phyloP scores from a whole-genome alignment of 2,888 invertebrate genomes.

The Creontiades dilutus region DNA sequence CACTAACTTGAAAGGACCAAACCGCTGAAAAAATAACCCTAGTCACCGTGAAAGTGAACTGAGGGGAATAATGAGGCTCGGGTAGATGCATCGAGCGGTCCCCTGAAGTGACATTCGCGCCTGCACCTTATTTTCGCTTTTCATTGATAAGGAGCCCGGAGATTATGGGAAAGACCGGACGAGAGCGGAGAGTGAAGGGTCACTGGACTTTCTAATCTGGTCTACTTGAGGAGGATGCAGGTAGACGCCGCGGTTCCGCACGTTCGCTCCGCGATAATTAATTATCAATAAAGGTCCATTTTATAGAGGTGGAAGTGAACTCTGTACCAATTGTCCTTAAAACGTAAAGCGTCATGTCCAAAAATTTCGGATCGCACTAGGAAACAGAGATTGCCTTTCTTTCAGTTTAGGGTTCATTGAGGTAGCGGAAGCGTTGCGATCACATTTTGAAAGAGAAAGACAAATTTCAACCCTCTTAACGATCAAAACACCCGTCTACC shows the following conservation, averaged over 20 bases:
- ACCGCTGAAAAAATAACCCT: background rate
- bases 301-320: background rate
- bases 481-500: too few species aligned
- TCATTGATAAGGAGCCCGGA: constrained; percentile 18
- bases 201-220: constrained; percentile 42
- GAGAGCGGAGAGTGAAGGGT: constrained; percentile 29
- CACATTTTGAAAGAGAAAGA: too few species aligned
- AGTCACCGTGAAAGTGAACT: constrained; percentile 34
- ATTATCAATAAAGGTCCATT: background rate
- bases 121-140: constrained; percentile 34
- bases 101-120: background rate
- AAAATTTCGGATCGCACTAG: too few species aligned
- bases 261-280: background rate
- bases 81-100: background rate
- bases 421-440: too few species aligned
- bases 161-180: constrained; percentile 9
- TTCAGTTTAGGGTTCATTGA: too few species aligned
- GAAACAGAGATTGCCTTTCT: too few species aligned
- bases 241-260: constrained; percentile 16
- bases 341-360: too few species aligned
- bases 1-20: background rate
- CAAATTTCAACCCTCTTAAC: too few species aligned
- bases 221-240: constrained; percentile 14
- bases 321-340: background rate
- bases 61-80: background rate